Conservation (phyloP, 2,113 vertebrate genomes). For the Bagarius yarrelli region DNA sequence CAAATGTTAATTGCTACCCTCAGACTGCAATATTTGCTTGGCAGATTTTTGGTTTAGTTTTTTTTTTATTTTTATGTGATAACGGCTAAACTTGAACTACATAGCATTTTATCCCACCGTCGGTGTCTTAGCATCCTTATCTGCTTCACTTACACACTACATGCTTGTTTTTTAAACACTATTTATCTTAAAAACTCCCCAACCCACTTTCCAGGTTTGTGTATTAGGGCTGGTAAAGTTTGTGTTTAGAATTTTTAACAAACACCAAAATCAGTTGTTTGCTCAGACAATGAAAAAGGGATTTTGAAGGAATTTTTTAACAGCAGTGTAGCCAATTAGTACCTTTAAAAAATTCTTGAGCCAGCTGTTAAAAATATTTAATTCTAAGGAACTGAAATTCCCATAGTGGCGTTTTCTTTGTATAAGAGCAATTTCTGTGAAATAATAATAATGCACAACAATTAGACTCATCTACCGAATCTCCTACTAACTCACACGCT, state of each 20-base stretch:
- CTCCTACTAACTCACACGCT: not conserved
- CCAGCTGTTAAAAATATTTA: not conserved
- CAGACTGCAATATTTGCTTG: too few species aligned
- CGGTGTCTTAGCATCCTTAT: too few species aligned
- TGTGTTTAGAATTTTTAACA: not conserved
- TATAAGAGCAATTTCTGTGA: not conserved
- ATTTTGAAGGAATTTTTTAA: not conserved
- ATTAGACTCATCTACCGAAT: not conserved
- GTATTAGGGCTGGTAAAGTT: not conserved
- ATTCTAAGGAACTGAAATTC: not conserved
- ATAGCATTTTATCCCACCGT: too few species aligned
- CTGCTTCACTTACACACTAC: too few species aligned
- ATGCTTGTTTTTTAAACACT: not conserved
- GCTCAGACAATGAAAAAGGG: not conserved
- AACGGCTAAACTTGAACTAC: too few species aligned
- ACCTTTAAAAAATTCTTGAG: not conserved
- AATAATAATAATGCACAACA: not conserved
- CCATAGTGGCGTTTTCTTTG: not conserved
- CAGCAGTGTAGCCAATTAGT: not conserved
- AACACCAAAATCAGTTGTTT: not conserved
- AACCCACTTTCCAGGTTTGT: not conserved
- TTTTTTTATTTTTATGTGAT: too few species aligned
- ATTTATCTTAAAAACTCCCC: not conserved
- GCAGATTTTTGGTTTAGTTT: too few species aligned
- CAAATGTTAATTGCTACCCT: too few species aligned